These are phyloP conservation scores for Turritopsis rubra DNA, from an alignment of 30 jellyfish, hydroid and myxozoan genomes.

Conservation along the genomic window DNA sequence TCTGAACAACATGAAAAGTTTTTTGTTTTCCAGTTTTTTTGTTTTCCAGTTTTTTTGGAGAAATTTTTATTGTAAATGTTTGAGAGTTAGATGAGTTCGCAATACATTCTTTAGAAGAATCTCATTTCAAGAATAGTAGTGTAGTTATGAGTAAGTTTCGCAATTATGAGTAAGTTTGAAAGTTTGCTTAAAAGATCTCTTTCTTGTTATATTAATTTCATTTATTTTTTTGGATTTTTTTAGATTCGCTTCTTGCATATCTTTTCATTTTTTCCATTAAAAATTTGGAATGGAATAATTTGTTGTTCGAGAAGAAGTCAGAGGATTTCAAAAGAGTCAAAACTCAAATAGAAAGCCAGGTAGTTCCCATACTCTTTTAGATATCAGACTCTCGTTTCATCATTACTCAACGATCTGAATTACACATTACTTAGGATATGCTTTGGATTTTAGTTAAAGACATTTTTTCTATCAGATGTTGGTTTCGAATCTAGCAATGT, in stretches of 20 bases:
- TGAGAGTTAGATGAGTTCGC: too few species aligned
- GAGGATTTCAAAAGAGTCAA: slow-evolving; percentile 14
- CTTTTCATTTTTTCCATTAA: slow-evolving; percentile 14
- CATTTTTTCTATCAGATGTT: not conserved
- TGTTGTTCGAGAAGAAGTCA: slow-evolving; percentile 17
- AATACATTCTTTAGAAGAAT: not conserved
- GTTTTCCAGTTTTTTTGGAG: too few species aligned
- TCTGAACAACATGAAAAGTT: too few species aligned
- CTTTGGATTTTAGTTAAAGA: not conserved
- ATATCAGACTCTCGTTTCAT: not conserved
- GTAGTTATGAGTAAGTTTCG: not conserved
- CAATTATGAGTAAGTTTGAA: not conserved
- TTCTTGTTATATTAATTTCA: not conserved
- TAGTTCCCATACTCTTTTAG: not conserved
- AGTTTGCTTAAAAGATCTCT: slow-evolving; percentile 24
- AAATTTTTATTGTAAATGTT: too few species aligned
- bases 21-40: too few species aligned
- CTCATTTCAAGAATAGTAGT: not conserved
- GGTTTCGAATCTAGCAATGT: not conserved
- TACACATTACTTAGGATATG: not conserved
- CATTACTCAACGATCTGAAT: not conserved
- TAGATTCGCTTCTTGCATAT: slow-evolving; percentile 21
- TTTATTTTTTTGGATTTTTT: not conserved
- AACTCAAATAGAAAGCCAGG: slow-evolving; percentile 14
- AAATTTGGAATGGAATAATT: slow-evolving; percentile 14